Percentiles rank a stretch among this genome's conserved stretches.
These are phyloP conservation scores for Cheiracanthium punctorium DNA, from an alignment of 2,888 invertebrate genomes.

Conservation along the genomic window DNA sequence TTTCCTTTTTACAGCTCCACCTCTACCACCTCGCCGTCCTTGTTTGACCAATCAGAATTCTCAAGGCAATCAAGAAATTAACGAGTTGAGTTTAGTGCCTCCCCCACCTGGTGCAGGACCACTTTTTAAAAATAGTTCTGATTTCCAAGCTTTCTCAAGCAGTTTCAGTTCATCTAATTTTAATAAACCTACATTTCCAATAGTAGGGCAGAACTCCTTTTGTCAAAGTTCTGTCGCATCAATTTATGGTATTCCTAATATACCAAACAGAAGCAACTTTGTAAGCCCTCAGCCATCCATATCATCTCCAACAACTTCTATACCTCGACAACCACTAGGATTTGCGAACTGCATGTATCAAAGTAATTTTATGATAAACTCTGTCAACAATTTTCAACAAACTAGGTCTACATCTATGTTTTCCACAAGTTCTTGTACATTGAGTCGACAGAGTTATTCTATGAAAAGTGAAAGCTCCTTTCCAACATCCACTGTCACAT, in stretches of 20 bases:
- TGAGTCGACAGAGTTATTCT: not conserved
- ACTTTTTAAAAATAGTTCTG: constrained; percentile 21
- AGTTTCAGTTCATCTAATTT: not conserved
- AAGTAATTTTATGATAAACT: constrained; percentile 31
- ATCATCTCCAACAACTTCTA: constrained; percentile 11
- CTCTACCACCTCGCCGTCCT: constrained; percentile 62
- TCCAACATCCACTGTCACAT: constrained; percentile 14
- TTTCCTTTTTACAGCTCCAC: constrained; percentile 40
- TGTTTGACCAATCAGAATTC: not conserved
- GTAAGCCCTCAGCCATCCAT: constrained; percentile 9
- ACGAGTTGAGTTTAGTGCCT: constrained; percentile 48
- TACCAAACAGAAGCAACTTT: constrained; percentile 11
- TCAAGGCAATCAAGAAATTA: constrained; percentile 21
- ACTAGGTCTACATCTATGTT: not conserved
- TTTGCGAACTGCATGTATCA: constrained; percentile 58
- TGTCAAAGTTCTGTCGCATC: constrained; percentile 7
- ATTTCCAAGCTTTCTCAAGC: not conserved
- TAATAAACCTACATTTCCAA: not conserved
- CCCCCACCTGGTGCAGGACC: constrained; percentile 57
- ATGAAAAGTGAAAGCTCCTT: constrained; percentile 31
- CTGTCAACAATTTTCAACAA: not conserved
- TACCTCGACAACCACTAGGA: constrained; percentile 34
- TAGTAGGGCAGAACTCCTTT: constrained; percentile 9
- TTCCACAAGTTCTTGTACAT: not conserved
- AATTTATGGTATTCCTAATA: not conserved